These are phyloP conservation scores for Heterodera schachtii DNA, from an alignment of 1,140 invertebrate genomes.

Conservation along the genomic window DNA sequence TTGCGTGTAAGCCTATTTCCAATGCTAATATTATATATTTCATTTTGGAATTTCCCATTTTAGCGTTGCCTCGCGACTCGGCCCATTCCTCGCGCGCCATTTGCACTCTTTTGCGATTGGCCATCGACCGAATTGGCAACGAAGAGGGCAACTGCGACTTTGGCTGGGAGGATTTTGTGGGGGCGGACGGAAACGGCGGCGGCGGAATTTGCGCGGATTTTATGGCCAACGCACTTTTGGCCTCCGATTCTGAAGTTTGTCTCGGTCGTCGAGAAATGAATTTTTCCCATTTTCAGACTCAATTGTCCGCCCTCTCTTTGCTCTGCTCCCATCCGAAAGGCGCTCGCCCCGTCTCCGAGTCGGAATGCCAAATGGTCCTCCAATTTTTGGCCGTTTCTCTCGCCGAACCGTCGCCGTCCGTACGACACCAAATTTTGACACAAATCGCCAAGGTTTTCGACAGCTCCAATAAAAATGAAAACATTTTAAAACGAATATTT, in stretches of 20 bases:
- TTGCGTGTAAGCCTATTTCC: not conserved
- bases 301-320: constrained; percentile 14
- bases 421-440: constrained; percentile 6
- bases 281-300: constrained; percentile 4
- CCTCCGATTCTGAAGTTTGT: not conserved
- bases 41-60: not conserved
- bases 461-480: too few relatives aligned
- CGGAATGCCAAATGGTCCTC: not conserved
- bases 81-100: constrained; percentile 4
- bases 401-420: not conserved
- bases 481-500: too few relatives aligned
- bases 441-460: constrained; percentile 12
- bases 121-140: constrained; percentile 10
- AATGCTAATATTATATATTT: not conserved
- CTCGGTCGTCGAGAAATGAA: not conserved
- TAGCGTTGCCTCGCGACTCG: constrained; percentile 5
- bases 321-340: constrained; percentile 22
- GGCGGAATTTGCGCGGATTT: not conserved
- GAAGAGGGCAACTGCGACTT: not conserved
- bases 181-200: not conserved
- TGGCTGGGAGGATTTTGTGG: constrained; percentile 6
- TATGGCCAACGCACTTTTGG: not conserved
- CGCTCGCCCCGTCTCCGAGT: constrained; percentile 9
- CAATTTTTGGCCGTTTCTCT: not conserved
- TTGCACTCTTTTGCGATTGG: constrained; percentile 17